These are phyloP conservation scores for Holacanthus passer DNA, from an alignment of 2,113 vertebrate genomes.

Conservation along the genomic window DNA sequence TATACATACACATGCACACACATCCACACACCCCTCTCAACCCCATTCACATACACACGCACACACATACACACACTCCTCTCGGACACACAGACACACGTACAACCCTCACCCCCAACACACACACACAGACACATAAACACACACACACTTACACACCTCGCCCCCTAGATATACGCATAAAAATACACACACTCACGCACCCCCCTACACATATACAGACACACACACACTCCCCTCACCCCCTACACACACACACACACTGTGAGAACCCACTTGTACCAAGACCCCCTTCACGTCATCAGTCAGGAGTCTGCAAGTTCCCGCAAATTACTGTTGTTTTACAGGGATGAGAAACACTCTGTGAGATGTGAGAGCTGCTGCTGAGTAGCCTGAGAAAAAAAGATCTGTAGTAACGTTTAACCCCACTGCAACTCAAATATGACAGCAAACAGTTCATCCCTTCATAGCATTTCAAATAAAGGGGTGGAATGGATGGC, in stretches of 20 bases:
- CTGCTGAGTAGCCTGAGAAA: constrained; percentile 9
- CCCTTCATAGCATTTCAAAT: too few relatives aligned
- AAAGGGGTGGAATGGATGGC: too few relatives aligned
- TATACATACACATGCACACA: too few relatives aligned
- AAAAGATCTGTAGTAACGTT: not conserved
- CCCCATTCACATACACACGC: too few relatives aligned
- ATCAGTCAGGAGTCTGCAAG: constrained; percentile 45
- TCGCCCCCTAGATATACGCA: too few relatives aligned
- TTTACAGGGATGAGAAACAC: constrained; percentile 46
- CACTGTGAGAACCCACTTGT: constrained; percentile 43
- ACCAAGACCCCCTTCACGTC: constrained; percentile 54
- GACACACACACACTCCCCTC: constrained; percentile 5
- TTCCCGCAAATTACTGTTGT: constrained; percentile 61
- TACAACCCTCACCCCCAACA: constrained; percentile 20
- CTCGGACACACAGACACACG: not conserved
- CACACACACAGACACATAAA: too few relatives aligned
- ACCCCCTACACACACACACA: too few relatives aligned
- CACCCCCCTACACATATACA: not conserved
- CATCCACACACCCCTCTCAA: too few relatives aligned
- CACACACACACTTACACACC: too few relatives aligned
- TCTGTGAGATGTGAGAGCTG: not conserved
- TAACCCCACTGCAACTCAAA: not conserved
- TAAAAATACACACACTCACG: not conserved
- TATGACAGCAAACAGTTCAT: not conserved
- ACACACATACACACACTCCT: not conserved